These are phyloP conservation scores for Narcine bancroftii DNA, from an alignment of 2,113 vertebrate species.

Conservation along the genomic window DNA sequence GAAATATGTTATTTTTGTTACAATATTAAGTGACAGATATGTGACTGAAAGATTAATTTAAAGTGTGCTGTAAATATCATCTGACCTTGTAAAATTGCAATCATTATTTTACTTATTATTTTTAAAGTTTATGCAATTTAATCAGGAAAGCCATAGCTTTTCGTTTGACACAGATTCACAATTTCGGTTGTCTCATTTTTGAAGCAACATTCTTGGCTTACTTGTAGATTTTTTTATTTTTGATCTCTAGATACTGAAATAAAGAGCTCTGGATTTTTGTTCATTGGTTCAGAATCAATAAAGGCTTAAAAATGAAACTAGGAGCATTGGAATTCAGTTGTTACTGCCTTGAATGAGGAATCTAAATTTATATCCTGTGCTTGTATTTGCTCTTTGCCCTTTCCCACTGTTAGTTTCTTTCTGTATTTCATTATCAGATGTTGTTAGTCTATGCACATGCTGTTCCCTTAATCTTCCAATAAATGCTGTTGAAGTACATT, in stretches of 20 bases:
- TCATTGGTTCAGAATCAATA: not conserved
- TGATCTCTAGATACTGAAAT: not conserved
- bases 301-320: not conserved
- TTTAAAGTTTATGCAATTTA: not conserved
- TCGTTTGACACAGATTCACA: not conserved
- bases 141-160: not conserved
- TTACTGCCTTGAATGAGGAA: not conserved
- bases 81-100: not conserved
- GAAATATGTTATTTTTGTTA: not conserved
- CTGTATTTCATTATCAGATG: not conserved
- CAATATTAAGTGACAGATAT: not conserved
- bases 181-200: not conserved
- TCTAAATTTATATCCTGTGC: not conserved
- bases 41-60: not conserved
- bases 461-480: not conserved
- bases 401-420: not conserved
- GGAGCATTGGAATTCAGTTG: not conserved
- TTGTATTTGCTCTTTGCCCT: not conserved
- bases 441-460: not conserved
- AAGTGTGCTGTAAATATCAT: not conserved
- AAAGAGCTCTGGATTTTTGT: not conserved
- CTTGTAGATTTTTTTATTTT: not conserved
- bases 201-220: not conserved
- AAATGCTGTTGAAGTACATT: not conserved
- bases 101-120: not conserved